Percentiles rank a stretch among this genome's conserved stretches.
These are phyloP conservation scores for Macropis europaea DNA, from an alignment of 2,888 invertebrate species.

Conservation along the genomic window DNA sequence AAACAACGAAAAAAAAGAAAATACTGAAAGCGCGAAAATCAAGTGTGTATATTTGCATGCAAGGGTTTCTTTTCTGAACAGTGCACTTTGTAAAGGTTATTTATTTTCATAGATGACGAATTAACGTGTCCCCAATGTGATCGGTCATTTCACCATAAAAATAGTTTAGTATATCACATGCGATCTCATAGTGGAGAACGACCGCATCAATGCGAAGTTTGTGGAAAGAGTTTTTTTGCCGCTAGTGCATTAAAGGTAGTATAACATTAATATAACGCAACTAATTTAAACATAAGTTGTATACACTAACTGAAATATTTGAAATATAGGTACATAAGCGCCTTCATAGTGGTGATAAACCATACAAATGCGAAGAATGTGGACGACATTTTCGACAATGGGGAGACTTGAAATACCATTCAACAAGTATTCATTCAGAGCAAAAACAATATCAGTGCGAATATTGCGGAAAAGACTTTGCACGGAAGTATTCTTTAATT, in stretches of 20 bases:
- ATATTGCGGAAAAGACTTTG: slow-evolving; percentile 93
- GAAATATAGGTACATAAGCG: slow-evolving; percentile 85
- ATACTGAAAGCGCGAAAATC: slow-evolving; percentile 62
- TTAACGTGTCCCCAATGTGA: slow-evolving; percentile 86
- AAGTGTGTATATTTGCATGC: slow-evolving; percentile 21
- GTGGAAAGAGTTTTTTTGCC: slow-evolving; percentile 92
- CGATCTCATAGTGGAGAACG: slow-evolving; percentile 89
- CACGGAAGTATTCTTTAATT: slow-evolving; percentile 91
- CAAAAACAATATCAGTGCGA: slow-evolving; percentile 93
- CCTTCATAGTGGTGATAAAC: slow-evolving; percentile 91
- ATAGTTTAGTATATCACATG: slow-evolving; percentile 92
- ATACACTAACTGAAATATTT: background rate
- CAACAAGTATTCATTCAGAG: slow-evolving; percentile 89
- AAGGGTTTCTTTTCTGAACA: background rate
- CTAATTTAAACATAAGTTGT: background rate
- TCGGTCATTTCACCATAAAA: slow-evolving; percentile 89
- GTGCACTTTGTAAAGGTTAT: background rate
- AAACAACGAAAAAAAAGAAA: slow-evolving; percentile 73
- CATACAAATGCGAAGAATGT: slow-evolving; percentile 91
- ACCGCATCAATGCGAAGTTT: slow-evolving; percentile 89
- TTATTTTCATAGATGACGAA: slow-evolving; percentile 70
- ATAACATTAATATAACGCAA: background rate
- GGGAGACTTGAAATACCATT: slow-evolving; percentile 94
- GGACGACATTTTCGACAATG: slow-evolving; percentile 91
- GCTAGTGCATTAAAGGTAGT: slow-evolving; percentile 88